A percentile compares a stretch with the other conserved stretches of the same genome.
Evolutionary conservation across 2,113 vertebrate species (phyloP).

Genomic region (Ginglymostoma cirratum): DNA sequence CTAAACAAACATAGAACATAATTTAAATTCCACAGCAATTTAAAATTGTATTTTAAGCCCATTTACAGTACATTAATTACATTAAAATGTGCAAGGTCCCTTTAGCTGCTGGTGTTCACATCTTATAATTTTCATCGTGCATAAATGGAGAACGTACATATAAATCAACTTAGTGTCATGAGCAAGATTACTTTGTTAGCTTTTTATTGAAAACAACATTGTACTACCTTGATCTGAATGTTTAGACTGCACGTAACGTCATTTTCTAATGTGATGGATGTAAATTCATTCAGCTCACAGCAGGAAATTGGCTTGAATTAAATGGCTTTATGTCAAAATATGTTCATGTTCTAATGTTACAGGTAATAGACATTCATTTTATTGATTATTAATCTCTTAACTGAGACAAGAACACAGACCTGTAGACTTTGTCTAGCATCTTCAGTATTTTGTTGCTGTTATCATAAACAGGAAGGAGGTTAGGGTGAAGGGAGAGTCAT

Average conservation of each 20-base stretch:
- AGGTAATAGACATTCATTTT: not conserved
- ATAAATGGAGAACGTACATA: not conserved
- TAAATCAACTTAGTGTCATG: not conserved
- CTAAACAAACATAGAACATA: not conserved
- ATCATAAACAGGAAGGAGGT: not conserved
- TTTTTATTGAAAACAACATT: not conserved
- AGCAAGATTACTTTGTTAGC: not conserved
- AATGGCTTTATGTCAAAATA: not conserved
- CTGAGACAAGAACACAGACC: not conserved
- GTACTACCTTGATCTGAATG: not conserved
- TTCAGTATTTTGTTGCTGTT: not conserved
- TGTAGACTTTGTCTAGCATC: not conserved
- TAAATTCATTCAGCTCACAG: not conserved
- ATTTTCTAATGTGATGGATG: not conserved
- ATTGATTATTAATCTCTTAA: constrained; percentile 3
- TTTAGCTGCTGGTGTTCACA: not conserved
- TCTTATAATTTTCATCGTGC: not conserved
- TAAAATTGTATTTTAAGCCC: not conserved
- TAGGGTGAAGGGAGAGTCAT: too few species aligned
- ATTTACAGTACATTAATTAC: constrained; percentile 9
- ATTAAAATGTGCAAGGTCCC: not conserved
- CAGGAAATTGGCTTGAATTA: not conserved
- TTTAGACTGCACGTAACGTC: not conserved
- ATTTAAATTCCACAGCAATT: not conserved
- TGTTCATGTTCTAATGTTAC: not conserved